These are phyloP conservation scores for Desoria tigrina DNA, from an alignment of 2,888 invertebrate species.

Conservation along the genomic window DNA sequence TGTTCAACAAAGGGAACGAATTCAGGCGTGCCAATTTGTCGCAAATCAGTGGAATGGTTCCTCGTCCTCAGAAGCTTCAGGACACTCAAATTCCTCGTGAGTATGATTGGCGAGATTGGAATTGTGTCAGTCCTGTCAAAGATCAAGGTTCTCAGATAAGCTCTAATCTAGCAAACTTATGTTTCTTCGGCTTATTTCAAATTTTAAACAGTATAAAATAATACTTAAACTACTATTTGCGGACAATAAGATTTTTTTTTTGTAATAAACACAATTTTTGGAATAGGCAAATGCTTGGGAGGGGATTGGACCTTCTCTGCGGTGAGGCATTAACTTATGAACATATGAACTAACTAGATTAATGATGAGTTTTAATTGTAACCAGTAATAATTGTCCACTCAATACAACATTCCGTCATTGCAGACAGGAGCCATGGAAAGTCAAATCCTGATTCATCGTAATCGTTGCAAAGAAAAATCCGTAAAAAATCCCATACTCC, in stretches of 20 bases:
- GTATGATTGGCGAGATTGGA: background rate
- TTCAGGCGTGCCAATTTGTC: background rate
- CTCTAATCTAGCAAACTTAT: background rate
- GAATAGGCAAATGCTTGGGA: too few relatives aligned
- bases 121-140: background rate
- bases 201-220: too few relatives aligned
- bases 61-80: background rate
- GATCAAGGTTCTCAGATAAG: background rate
- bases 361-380: background rate
- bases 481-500: background rate
- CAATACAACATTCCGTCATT: background rate
- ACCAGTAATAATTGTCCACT: too few relatives aligned
- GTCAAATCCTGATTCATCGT: slow-evolving; percentile 51
- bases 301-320: background rate
- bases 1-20: background rate
- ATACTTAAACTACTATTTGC: too few relatives aligned
- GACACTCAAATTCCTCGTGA: background rate
- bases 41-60: background rate
- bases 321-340: background rate
- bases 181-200: too few relatives aligned
- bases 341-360: too few relatives aligned
- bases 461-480: slow-evolving; percentile 54
- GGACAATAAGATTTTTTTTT: too few relatives aligned
- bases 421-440: slow-evolving; percentile 58
- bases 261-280: background rate